phyloP scores from a whole-genome alignment of 1,140 invertebrate species.

The Caenorhabditis elegans region WBcel235 BX284605.5:18625501-18626000 shows the following conservation, averaged over 20 bases:
- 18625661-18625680: too few species aligned
- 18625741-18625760: too few species aligned
- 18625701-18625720: too few species aligned
- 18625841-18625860: too few species aligned
- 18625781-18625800: too few species aligned
- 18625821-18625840: too few species aligned
- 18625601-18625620: conserved; percentile 66
- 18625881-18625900: conserved; percentile 61
- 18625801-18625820: too few species aligned
- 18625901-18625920: conserved; percentile 64
- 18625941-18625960: conserved; percentile 15
- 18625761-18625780: background rate
- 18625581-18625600: conserved; percentile 62
- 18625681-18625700: too few species aligned
- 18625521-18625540: conserved; percentile 55
- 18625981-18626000: background rate
- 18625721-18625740: too few species aligned
- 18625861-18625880: conserved; percentile 61
- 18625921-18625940: conserved; percentile 44
- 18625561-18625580: conserved; percentile 62
- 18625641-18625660: too few species aligned
- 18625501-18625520: too few species aligned
- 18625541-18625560: conserved; percentile 49
- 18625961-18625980: conserved; percentile 44
- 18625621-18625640: conserved; percentile 54